A percentile compares a stretch with the other conserved stretches of the same genome.
These are phyloP conservation scores for Lates calcarifer DNA, from an alignment of 2,113 vertebrate species.

Conservation along the genomic window DNA sequence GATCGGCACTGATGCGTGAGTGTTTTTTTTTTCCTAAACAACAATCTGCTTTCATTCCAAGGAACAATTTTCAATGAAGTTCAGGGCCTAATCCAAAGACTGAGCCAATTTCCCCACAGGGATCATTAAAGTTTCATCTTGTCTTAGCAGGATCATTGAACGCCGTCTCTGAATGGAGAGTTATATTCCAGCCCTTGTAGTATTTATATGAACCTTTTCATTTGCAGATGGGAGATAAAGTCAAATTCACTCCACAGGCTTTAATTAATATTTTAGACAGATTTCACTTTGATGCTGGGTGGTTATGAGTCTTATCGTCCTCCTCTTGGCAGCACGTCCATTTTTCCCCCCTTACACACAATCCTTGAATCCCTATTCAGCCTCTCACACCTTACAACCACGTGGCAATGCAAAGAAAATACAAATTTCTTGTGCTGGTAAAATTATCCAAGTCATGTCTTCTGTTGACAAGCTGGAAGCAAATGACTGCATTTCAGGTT, in stretches of 20 bases:
- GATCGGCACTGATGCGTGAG: neutral
- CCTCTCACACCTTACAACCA: neutral
- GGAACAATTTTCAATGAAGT: constrained; percentile 4
- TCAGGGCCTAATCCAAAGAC: neutral
- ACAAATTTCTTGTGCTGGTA: neutral
- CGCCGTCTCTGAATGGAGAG: neutral
- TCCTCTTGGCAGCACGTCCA: constrained; percentile 44
- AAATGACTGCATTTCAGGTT: neutral
- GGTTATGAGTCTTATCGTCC: constrained; percentile 60
- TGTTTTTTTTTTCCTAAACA: neutral
- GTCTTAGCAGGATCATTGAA: constrained; percentile 29
- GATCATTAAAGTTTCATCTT: constrained; percentile 48
- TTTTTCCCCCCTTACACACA: constrained; percentile 18
- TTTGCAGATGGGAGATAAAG: constrained; percentile 10
- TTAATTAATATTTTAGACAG: neutral
- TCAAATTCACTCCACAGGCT: constrained; percentile 3
- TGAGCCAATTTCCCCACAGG: constrained; percentile 11
- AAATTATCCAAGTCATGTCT: neutral
- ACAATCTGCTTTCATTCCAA: constrained; percentile 5
- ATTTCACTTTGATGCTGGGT: constrained; percentile 11
- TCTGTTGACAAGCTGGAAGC: neutral
- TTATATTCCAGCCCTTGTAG: constrained; percentile 10
- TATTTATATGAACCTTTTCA: constrained; percentile 19
- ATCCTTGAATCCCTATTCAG: constrained; percentile 56
- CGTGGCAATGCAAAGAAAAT: neutral